These are phyloP conservation scores for Isurus oxyrinchus DNA, from an alignment of 2,113 vertebrate species.

Conservation along the genomic window DNA sequence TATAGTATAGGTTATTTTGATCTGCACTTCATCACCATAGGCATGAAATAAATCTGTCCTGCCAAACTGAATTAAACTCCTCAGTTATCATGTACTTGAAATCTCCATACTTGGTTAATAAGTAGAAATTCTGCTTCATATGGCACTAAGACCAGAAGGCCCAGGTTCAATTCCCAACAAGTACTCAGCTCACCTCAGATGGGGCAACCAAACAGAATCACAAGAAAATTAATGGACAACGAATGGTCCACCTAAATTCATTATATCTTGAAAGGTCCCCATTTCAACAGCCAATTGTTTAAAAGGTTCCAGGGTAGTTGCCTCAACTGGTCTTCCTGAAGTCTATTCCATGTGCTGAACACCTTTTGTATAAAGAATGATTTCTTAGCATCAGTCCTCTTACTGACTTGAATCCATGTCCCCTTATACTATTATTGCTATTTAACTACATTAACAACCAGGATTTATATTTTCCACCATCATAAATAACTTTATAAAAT, in stretches of 20 bases:
- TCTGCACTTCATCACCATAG: background rate
- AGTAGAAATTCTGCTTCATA: background rate
- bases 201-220: background rate
- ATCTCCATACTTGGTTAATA: background rate
- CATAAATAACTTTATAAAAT: no score
- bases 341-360: no score
- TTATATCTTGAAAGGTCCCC: background rate
- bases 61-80: background rate
- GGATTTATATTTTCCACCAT: no score
- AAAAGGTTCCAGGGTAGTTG: no score
- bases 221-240: background rate
- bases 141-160: background rate
- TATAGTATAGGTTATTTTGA: background rate
- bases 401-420: no score
- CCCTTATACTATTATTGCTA: no score
- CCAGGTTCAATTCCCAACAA: background rate
- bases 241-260: background rate
- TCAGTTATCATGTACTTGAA: background rate
- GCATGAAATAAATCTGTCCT: background rate
- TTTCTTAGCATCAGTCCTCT: no score
- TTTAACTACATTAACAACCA: no score
- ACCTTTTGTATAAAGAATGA: no score
- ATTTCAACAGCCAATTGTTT: no score
- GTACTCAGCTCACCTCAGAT: background rate
- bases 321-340: no score